Conservation (phyloP, 1,140 invertebrate species). For the Cephus cinctus region DNA sequence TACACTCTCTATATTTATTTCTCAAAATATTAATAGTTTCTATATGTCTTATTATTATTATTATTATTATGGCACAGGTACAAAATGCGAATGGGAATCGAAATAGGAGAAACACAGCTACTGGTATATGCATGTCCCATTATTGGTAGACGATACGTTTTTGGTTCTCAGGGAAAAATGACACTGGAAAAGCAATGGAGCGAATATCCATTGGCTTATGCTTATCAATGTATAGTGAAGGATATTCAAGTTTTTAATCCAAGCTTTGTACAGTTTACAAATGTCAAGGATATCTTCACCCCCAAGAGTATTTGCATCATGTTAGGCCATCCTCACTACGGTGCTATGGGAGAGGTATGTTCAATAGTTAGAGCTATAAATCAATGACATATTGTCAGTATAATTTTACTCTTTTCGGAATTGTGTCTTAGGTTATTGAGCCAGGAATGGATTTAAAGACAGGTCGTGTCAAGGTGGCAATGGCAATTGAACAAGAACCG, state of each 20-base stretch:
- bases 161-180: conserved; percentile 58
- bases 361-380: not conserved
- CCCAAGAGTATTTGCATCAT: conserved; percentile 71
- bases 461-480: conserved; percentile 59
- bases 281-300: conserved; percentile 73
- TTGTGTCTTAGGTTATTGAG: conserved; percentile 49
- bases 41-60: conserved; percentile 23
- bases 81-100: conserved; percentile 68
- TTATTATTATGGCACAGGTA: too few relatives aligned
- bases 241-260: conserved; percentile 59
- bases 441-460: conserved; percentile 47
- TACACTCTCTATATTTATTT: conserved; percentile 31
- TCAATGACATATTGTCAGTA: conserved; percentile 27
- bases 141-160: conserved; percentile 65
- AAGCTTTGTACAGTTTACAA: conserved; percentile 47
- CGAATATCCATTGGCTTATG: conserved; percentile 58
- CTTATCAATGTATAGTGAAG: conserved; percentile 68
- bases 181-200: conserved; percentile 72
- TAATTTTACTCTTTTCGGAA: too few relatives aligned
- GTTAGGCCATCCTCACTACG: conserved; percentile 77
- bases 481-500: conserved; percentile 56
- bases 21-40: not conserved
- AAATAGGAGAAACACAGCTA: conserved; percentile 69
- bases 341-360: conserved; percentile 70
- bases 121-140: conserved; percentile 74